Evolutionary conservation across 2,113 vertebrate species (phyloP).

Genomic region (Ploceus nigricollis): DNA sequence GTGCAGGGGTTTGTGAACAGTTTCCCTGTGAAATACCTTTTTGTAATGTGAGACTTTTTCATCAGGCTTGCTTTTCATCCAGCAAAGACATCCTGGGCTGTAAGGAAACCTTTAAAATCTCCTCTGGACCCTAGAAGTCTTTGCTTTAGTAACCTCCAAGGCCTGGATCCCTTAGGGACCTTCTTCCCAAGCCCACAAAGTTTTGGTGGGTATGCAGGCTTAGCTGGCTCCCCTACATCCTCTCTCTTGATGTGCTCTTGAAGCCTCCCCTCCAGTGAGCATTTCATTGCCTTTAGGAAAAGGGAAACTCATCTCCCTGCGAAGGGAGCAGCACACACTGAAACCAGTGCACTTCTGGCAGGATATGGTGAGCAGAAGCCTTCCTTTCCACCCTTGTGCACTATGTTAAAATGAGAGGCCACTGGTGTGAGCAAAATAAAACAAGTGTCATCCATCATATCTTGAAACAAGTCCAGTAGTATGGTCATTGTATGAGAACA

Average conservation of each 20-base stretch:
- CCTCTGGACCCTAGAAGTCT: not conserved
- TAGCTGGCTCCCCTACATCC: not conserved
- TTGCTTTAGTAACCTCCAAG: not conserved
- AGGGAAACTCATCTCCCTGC: not conserved
- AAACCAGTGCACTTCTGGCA: not conserved
- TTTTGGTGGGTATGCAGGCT: not conserved
- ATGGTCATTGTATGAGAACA: not conserved
- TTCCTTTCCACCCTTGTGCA: not conserved
- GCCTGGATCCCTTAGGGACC: not conserved
- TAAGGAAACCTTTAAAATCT: not conserved
- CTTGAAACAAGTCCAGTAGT: not conserved
- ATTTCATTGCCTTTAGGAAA: not conserved
- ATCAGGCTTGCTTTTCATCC: not conserved
- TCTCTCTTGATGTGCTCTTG: not conserved
- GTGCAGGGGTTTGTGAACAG: not conserved
- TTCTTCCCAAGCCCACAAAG: not conserved
- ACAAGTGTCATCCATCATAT: not conserved
- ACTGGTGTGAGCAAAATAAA: not conserved
- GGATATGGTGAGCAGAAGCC: not conserved
- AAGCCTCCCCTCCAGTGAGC: not conserved
- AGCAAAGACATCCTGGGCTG: not conserved
- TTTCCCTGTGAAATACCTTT: not conserved
- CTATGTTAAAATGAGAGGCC: not conserved
- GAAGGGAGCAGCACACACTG: not conserved
- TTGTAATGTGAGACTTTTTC: not conserved